Evolutionary conservation across 2,797 vertebrate species (phyloP), one percentile per base, ranked within the genome.

Genomic region (Remorina albescens): DNA sequence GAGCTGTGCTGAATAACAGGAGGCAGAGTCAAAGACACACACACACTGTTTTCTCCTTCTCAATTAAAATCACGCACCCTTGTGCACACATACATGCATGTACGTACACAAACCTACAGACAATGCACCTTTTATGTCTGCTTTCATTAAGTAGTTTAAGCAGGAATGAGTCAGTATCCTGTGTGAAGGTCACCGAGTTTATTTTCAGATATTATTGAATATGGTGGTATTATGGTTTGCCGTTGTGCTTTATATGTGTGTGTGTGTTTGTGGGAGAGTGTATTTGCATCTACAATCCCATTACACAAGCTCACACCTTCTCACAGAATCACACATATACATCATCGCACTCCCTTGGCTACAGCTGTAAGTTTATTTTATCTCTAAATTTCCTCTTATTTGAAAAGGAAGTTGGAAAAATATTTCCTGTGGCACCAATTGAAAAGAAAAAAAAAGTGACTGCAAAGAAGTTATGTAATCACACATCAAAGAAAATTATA

Each of bases 151-250:
- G 50, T 58, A 55, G 51, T 73, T 76, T 60, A 44, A 83, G 60
- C 47, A 56, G 62, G 70, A 82, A 76, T 88, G 81, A 88, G 69
- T 89, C 88, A 78, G 67, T 74, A 78, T 91, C 86, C 80, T 86
- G 80, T 80, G 68, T 56, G 41, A 37, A 58, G 69, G 73, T 82
- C 76, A 78, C 16, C n/a, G 73, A 70, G 75, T 84, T 85, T 70
- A 75, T 82, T 80, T 76, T 67, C 67, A 71, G 44, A 74, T 74
- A 74, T 81, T 68, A 44, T 57, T 67, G 32, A 74, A 71, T 71
- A 66, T 71, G 70, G 34, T 61, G 39, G 57, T 21, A n/a, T n/a
- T n/a, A n/a, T n/a, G n/a, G n/a, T 76, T 61, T 70, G 57, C 36
- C 49, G 65, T 66, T 68, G 32, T 67, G 41, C 55, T 59, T 23